Evolutionary conservation across 2,113 vertebrate genomes (phyloP).

Genomic region (Mesoclemmys tuberculata): DNA sequence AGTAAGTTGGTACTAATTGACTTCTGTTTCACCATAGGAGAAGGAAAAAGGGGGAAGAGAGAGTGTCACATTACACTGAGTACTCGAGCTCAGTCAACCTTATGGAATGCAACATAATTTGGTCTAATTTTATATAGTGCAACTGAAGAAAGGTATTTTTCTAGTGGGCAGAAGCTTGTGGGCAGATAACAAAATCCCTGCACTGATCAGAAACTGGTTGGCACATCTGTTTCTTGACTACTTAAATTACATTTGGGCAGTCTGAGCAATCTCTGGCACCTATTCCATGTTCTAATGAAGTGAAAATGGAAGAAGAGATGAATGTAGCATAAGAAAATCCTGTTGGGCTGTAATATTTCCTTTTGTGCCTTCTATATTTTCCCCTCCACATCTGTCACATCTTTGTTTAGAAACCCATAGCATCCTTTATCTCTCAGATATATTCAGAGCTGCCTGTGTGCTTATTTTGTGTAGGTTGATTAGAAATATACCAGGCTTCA

Average conservation of each 20-base stretch:
- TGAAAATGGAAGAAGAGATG: conserved; percentile 51
- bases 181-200: conserved; percentile 58
- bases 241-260: conserved; percentile 65
- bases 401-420: conserved; percentile 40
- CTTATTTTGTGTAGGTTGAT: conserved; percentile 29
- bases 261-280: conserved; percentile 68
- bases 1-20: neutral
- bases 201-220: conserved; percentile 69
- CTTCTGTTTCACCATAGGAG: neutral
- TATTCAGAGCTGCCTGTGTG: conserved; percentile 13
- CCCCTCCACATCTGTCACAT: neutral
- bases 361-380: conserved; percentile 37
- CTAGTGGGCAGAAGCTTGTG: conserved; percentile 47
- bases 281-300: conserved; percentile 15
- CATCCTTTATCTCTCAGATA: neutral
- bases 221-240: conserved; percentile 73
- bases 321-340: conserved; percentile 50
- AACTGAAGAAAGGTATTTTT: conserved; percentile 60
- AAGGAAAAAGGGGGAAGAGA: neutral
- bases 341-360: conserved; percentile 46
- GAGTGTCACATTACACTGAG: neutral
- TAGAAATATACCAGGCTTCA: neutral
- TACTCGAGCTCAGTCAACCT: neutral
- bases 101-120: conserved; percentile 23
- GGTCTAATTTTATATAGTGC: neutral